phyloP scores from a whole-genome alignment of 2,113 vertebrate genomes.

The Vulpes vulpes region DNA sequence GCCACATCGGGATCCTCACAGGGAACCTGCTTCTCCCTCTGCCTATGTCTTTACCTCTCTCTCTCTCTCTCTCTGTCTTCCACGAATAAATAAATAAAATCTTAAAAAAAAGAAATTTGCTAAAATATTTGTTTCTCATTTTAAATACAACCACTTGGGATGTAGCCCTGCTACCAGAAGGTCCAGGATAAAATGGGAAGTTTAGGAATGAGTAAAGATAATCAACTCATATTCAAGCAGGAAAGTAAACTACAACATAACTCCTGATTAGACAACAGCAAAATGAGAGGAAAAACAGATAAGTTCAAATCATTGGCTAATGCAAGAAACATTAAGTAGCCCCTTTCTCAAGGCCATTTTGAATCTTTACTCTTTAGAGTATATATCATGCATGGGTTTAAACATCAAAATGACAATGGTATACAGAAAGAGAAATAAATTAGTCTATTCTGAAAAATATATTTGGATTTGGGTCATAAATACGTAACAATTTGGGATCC shows the following conservation, averaged over 20 bases:
- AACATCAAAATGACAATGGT: neutral
- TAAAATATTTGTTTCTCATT: neutral
- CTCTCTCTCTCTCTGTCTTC: no score
- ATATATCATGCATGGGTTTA: constrained; percentile 26
- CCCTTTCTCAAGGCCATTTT: neutral
- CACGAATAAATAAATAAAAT: no score
- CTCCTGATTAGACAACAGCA: neutral
- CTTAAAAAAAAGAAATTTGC: no score
- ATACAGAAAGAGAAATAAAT: neutral
- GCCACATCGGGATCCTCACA: no score
- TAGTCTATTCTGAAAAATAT: neutral
- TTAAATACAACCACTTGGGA: neutral
- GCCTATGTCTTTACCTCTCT: no score
- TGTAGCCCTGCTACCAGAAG: neutral
- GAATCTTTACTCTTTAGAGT: constrained; percentile 5
- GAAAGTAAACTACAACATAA: neutral
- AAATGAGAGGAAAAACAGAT: neutral
- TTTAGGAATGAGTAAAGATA: neutral
- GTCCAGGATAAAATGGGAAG: neutral
- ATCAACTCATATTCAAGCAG: neutral
- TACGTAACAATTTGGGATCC: neutral
- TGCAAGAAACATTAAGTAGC: neutral
- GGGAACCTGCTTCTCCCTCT: no score
- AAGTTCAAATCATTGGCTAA: neutral
- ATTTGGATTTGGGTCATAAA: neutral